Evolutionary conservation across 2,888 invertebrate genomes (phyloP).

Genomic region (Diarsia rubi): DNA sequence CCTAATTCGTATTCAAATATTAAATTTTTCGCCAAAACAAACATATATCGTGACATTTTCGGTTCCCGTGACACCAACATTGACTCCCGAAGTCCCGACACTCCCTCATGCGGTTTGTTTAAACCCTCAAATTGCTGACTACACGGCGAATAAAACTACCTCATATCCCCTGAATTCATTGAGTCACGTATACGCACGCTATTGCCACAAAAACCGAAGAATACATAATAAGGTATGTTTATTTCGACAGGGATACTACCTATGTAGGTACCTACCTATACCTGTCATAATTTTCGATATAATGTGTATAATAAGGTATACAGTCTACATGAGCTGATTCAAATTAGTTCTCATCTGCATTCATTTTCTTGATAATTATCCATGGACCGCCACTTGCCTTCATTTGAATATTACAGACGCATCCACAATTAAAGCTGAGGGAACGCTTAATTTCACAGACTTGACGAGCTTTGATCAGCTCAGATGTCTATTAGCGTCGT

Average conservation of each 20-base stretch:
- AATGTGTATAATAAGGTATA: constrained; percentile 22
- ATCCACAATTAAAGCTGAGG: constrained; percentile 46
- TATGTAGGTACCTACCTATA: constrained; percentile 7
- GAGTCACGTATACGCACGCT: constrained; percentile 65
- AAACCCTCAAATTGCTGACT: constrained; percentile 78
- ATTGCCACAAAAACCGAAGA: constrained; percentile 43
- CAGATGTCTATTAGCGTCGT: constrained; percentile 53
- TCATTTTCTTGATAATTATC: constrained; percentile 40
- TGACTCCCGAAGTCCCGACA: constrained; percentile 58
- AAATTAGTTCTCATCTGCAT: constrained; percentile 51
- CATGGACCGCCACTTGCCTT: constrained; percentile 40
- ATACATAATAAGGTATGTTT: not conserved
- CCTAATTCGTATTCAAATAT: constrained; percentile 58
- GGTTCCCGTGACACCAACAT: constrained; percentile 62
- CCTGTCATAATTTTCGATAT: constrained; percentile 30
- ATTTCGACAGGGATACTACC: constrained; percentile 1
- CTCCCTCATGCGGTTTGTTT: constrained; percentile 76
- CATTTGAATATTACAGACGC: constrained; percentile 58
- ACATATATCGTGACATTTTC: constrained; percentile 67
- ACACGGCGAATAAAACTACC: constrained; percentile 76
- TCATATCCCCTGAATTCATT: constrained; percentile 70
- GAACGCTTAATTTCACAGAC: constrained; percentile 59
- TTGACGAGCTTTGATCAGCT: constrained; percentile 59
- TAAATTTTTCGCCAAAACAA: constrained; percentile 71
- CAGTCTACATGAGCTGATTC: constrained; percentile 18